Evolutionary conservation across 1,140 invertebrate species (phyloP), one percentile per base, ranked within the genome.

Genomic region (Apis mellifera): DNA sequence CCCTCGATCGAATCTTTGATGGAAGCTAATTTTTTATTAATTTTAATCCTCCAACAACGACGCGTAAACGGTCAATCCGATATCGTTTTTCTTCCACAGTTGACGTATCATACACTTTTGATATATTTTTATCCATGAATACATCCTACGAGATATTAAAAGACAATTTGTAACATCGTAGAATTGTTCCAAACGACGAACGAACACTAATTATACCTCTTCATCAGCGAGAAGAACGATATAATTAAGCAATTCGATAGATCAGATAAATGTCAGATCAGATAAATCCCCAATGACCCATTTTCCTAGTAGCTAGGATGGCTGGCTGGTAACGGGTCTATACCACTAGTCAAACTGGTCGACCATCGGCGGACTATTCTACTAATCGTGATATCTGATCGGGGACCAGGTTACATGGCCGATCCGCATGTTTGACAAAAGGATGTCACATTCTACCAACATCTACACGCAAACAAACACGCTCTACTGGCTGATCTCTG

Each of bases 281-380:
- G 54, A 80, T 80, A 66, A 23, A 66, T 75, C 71, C 21, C 42
- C 12, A 21, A 15, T 81, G 78, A 75, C 62, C 62, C 23, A 81
- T 75, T 75, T 81, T 57, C 77, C 71, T 13, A n/a, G n/a, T 50
- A 9, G 21, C 23, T n/a, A 32, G 21, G 69, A 32, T 50, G 52
- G 17, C 59, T 64, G 69, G 48, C 23, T 32, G 9, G 17, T 71
- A 72, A 52, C 68, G 19, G 32, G 42, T 32, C 50, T 79, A 71
- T 19, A 42, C 19, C 11, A 26, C 76, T 50, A 69, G 65, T 32
- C 65, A 65, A 69, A 60, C 55, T 17, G 68, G 32, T 42, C n/a
- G 59, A 71, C n/a, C 60, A 73, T 11, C 48, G 19, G 21, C 17
- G 4, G 17, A 54, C n/a, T 72, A 19, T 73, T 64, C 52, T 66